Evolutionary conservation across 2,113 vertebrate genomes (phyloP).

Genomic region (Pseudopipra pipra): DNA sequence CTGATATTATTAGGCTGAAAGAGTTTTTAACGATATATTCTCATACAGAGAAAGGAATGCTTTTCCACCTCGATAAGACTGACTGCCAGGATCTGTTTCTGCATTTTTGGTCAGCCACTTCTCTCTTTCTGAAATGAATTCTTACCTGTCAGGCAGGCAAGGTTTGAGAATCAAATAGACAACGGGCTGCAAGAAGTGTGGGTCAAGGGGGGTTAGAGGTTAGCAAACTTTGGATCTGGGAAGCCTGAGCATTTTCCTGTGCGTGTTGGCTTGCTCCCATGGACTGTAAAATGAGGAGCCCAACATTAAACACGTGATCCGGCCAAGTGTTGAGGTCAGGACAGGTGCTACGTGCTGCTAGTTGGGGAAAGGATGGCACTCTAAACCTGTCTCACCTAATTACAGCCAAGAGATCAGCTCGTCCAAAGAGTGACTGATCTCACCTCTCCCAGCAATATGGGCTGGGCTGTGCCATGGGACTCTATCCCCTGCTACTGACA

Average conservation of each 20-base stretch:
- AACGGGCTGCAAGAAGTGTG: not conserved
- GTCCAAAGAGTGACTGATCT: not conserved
- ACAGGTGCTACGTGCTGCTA: not conserved
- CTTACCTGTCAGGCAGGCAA: not conserved
- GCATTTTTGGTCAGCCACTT: not conserved
- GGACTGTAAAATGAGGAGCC: not conserved
- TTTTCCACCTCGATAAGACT: not conserved
- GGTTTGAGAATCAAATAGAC: not conserved
- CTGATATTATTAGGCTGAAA: slow-evolving; percentile 34
- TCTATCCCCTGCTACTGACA: not conserved
- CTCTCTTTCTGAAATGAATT: not conserved
- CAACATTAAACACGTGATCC: not conserved
- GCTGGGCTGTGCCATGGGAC: not conserved
- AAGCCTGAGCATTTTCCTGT: not conserved
- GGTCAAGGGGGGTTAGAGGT: not conserved
- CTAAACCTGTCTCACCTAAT: not conserved
- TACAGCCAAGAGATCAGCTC: not conserved
- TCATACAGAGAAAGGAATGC: not conserved
- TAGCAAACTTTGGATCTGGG: not conserved
- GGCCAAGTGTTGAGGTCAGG: not conserved
- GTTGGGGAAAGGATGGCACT: not conserved
- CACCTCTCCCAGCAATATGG: not conserved
- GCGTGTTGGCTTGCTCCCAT: rapidly evolving
- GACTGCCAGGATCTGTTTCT: not conserved
- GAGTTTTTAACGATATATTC: not conserved